phyloP scores from a whole-genome alignment of 2,888 invertebrate species.

The Azorinus chamasolen region DNA sequence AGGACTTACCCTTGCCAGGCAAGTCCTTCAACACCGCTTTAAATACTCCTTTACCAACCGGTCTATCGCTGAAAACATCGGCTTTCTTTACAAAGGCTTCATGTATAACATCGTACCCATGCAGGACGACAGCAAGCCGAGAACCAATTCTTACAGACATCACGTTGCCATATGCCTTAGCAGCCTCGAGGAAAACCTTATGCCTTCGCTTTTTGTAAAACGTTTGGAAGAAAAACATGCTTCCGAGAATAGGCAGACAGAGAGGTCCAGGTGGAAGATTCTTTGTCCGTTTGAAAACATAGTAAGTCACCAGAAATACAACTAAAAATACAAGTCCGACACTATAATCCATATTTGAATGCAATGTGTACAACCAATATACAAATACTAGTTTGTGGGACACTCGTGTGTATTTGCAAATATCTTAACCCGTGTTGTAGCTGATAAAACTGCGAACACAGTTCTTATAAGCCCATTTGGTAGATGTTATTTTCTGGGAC shows the following conservation, averaged over 20 bases:
- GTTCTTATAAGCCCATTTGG: no score
- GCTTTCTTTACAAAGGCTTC: slow-evolving; percentile 52
- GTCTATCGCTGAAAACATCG: slow-evolving; percentile 44
- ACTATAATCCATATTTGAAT: not conserved
- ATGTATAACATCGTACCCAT: slow-evolving; percentile 52
- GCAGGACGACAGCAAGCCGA: slow-evolving; percentile 45
- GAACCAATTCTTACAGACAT: no score
- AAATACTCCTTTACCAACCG: slow-evolving; percentile 4
- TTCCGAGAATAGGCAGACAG: slow-evolving; percentile 28
- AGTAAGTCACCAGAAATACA: slow-evolving; percentile 5
- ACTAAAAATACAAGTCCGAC: not conserved
- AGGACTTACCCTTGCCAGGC: slow-evolving; percentile 3
- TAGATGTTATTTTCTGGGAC: no score
- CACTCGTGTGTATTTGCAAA: no score
- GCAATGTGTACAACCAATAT: no score
- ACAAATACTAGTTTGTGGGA: no score
- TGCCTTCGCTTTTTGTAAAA: slow-evolving; percentile 29
- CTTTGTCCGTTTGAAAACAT: slow-evolving; percentile 13
- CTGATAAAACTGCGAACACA: no score
- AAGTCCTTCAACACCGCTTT: slow-evolving; percentile 9
- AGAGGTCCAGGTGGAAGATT: slow-evolving; percentile 51
- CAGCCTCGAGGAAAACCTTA: no score
- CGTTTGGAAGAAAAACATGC: not conserved
- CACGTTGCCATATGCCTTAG: no score
- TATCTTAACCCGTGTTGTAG: no score